Percentiles rank a stretch among this genome's conserved stretches.
Evolutionary conservation across 2,797 vertebrate genomes (phyloP).

Genomic region (Enoplosus armatus): DNA sequence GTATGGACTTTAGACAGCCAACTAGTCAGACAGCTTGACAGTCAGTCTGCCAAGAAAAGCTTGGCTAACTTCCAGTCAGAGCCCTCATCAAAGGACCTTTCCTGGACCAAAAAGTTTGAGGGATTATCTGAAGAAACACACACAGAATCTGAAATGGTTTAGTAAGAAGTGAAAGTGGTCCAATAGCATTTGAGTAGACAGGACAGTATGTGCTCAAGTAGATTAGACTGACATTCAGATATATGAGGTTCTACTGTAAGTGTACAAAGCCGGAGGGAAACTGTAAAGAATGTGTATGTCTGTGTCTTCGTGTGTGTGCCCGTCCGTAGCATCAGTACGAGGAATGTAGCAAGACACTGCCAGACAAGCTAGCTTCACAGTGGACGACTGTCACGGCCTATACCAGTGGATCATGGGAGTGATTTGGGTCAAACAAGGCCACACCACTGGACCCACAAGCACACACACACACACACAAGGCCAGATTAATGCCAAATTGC

Average conservation of each 20-base stretch:
- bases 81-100: slow-evolving; percentile 72
- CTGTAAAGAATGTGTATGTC: slow-evolving; percentile 2
- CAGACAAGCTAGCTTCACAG: slow-evolving; percentile 64
- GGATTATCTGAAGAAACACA: slow-evolving; percentile 56
- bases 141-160: slow-evolving; percentile 46
- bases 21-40: slow-evolving; percentile 62
- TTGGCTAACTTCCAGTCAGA: slow-evolving; percentile 69
- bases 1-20: slow-evolving; percentile 57
- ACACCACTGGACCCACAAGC: slow-evolving; percentile 7
- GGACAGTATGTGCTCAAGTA: slow-evolving; percentile 44
- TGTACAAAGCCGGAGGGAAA: slow-evolving; percentile 23
- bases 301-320: slow-evolving; percentile 6
- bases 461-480: neutral
- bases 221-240: slow-evolving; percentile 46
- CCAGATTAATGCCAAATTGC: neutral
- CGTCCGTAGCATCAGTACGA: slow-evolving; percentile 17
- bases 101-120: slow-evolving; percentile 63
- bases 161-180: slow-evolving; percentile 45
- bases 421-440: slow-evolving; percentile 47
- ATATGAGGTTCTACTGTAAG: slow-evolving; percentile 39
- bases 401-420: slow-evolving; percentile 28
- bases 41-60: slow-evolving; percentile 69
- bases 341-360: slow-evolving; percentile 66
- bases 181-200: slow-evolving; percentile 19
- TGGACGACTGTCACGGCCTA: slow-evolving; percentile 42